Conservation (phyloP, 1,140 invertebrate genomes). For the Diachasma alloeum region DNA sequence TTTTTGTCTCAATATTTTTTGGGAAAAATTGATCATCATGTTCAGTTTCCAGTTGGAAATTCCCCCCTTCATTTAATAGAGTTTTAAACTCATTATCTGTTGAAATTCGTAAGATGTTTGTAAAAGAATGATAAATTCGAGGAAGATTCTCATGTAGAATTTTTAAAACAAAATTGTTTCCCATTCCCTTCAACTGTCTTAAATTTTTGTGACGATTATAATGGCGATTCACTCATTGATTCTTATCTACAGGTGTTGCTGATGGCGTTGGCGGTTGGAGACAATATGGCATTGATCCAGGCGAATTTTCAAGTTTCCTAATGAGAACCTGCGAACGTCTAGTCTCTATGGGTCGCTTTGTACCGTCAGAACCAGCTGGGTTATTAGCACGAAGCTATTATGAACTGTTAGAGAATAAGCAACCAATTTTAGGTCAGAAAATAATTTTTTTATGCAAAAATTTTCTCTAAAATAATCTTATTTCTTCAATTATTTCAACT, state of each 20-base stretch:
- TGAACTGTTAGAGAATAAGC: conserved; percentile 91
- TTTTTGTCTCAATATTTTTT: too few species aligned
- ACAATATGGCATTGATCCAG: conserved; percentile 96
- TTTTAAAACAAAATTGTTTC: too few species aligned
- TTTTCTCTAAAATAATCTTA: background rate
- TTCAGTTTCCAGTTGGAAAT: too few species aligned
- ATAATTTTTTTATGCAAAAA: background rate
- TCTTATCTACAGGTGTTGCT: conserved; percentile 81
- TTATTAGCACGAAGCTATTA: conserved; percentile 90
- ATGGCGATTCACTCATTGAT: background rate
- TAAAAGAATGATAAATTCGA: too few species aligned
- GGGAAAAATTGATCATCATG: too few species aligned
- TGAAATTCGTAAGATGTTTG: too few species aligned
- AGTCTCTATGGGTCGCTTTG: conserved; percentile 87
- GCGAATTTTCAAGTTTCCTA: conserved; percentile 90
- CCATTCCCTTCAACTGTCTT: too few species aligned
- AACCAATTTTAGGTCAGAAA: conserved; percentile 83
- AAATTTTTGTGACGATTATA: too few species aligned
- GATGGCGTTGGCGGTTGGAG: conserved; percentile 98
- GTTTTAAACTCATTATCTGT: too few species aligned
- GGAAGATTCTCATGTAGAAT: too few species aligned
- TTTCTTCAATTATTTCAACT: too few species aligned
- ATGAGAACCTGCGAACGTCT: conserved; percentile 95
- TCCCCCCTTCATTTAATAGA: too few species aligned
- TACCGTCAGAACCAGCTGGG: conserved; percentile 83